Percentiles rank a stretch among this genome's conserved stretches.
Evolutionary conservation across 2,888 invertebrate genomes (phyloP).

Genomic region (Folsomia candida): DNA sequence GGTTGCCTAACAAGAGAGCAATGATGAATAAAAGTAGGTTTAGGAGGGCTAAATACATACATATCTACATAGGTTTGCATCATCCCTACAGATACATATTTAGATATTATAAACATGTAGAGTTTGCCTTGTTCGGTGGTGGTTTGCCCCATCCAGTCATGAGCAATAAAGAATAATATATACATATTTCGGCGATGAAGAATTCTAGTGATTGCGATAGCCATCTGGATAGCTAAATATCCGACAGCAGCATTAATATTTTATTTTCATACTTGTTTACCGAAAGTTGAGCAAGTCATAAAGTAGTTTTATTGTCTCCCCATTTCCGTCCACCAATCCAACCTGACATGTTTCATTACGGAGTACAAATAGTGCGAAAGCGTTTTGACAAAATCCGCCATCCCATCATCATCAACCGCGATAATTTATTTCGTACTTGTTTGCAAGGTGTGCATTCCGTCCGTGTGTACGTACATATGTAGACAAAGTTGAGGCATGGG

Average conservation of each 20-base stretch:
- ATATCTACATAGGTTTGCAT: too few relatives aligned
- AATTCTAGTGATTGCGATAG: conserved; percentile 5
- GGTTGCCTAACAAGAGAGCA: neutral
- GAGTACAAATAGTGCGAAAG: conserved; percentile 3
- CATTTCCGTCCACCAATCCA: conserved; percentile 10
- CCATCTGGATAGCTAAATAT: conserved; percentile 14
- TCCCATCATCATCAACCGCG: neutral
- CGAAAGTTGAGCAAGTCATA: conserved; percentile 14
- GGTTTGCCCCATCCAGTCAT: too few relatives aligned
- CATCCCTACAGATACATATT: too few relatives aligned
- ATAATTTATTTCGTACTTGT: neutral
- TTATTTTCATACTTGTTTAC: conserved; percentile 21
- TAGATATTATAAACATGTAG: too few relatives aligned
- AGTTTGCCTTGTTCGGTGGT: too few relatives aligned
- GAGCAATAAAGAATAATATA: neutral
- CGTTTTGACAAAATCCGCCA: conserved; percentile 5
- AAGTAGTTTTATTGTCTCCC: conserved; percentile 16
- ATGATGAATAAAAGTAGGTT: neutral
- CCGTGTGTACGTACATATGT: too few relatives aligned
- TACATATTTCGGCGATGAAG: neutral
- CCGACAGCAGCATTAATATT: conserved; percentile 18
- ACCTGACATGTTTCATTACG: conserved; percentile 5
- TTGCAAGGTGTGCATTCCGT: neutral
- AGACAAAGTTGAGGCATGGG: too few relatives aligned
- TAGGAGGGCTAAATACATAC: too few relatives aligned